These are phyloP conservation scores for Mus spretus DNA, from an alignment of 2,797 vertebrate genomes.

Conservation along the genomic window DNA sequence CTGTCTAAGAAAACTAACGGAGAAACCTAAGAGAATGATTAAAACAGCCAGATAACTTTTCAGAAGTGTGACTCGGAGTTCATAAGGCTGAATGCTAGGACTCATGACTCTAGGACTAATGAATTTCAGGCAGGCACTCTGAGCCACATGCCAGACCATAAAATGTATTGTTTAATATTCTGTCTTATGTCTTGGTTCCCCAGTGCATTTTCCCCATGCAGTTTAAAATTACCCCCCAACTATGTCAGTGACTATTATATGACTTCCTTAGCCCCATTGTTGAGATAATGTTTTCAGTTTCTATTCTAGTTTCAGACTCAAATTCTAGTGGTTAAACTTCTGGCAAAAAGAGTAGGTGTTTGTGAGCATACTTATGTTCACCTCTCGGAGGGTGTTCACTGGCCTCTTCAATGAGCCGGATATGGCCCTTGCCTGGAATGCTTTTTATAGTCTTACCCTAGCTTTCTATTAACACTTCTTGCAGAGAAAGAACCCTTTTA, in stretches of 20 bases:
- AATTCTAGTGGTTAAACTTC: slow-evolving; percentile 25
- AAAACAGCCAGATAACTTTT: slow-evolving; percentile 51
- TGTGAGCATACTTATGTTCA: slow-evolving; percentile 14
- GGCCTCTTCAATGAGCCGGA: background rate
- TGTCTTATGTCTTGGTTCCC: background rate
- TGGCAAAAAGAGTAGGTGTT: background rate
- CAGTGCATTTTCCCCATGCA: slow-evolving; percentile 4
- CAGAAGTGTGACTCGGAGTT: background rate
- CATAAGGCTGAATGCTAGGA: background rate
- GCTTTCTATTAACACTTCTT: slow-evolving; percentile 35
- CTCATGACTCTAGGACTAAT: background rate
- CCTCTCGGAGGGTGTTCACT: slow-evolving; percentile 8
- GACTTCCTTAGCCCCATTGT: slow-evolving; percentile 3
- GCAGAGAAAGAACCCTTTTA: background rate
- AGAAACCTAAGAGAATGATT: background rate
- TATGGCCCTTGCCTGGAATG: background rate
- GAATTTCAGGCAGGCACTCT: background rate
- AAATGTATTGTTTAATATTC: background rate
- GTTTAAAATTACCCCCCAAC: slow-evolving; percentile 7
- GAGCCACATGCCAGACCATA: background rate
- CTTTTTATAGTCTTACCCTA: slow-evolving; percentile 21
- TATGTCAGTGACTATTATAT: background rate
- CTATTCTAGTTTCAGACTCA: background rate
- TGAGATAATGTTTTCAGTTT: slow-evolving; percentile 59
- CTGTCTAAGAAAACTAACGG: background rate